These are phyloP conservation scores for Papilio polytes DNA, from an alignment of 1,140 invertebrate species.

Conservation along the genomic window DNA sequence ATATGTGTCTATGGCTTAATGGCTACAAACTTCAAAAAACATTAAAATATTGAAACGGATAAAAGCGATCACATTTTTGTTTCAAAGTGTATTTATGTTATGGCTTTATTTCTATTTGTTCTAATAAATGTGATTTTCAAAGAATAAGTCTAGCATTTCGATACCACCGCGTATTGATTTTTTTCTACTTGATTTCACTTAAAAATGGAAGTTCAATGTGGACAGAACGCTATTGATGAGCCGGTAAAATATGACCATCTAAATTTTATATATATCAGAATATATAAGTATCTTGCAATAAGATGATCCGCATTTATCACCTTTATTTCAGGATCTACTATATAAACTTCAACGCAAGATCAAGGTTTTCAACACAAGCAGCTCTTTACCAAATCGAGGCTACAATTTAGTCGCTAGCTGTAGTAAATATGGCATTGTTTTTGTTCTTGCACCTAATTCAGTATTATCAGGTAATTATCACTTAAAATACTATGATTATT, in stretches of 20 bases:
- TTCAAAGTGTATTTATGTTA: not conserved
- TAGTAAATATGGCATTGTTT: constrained; percentile 75
- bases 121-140: not conserved
- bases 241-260: constrained; percentile 55
- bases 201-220: constrained; percentile 67
- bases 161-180: not conserved
- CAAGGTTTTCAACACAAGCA: constrained; percentile 72
- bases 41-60: not conserved
- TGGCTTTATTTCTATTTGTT: not conserved
- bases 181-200: not conserved
- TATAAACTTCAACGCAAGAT: constrained; percentile 77
- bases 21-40: too few relatives aligned
- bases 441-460: constrained; percentile 68
- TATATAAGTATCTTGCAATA: not conserved
- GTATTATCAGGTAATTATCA: constrained; percentile 62
- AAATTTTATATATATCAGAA: not conserved
- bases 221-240: constrained; percentile 70
- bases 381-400: constrained; percentile 65
- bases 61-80: not conserved
- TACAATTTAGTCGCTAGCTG: constrained; percentile 69
- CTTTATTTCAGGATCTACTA: constrained; percentile 63
- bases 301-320: not conserved
- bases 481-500: not conserved
- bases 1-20: not conserved
- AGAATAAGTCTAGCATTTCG: not conserved